These are phyloP conservation scores for Listrodromus nycthemerus DNA, from an alignment of 2,888 invertebrate species.

Conservation along the genomic window DNA sequence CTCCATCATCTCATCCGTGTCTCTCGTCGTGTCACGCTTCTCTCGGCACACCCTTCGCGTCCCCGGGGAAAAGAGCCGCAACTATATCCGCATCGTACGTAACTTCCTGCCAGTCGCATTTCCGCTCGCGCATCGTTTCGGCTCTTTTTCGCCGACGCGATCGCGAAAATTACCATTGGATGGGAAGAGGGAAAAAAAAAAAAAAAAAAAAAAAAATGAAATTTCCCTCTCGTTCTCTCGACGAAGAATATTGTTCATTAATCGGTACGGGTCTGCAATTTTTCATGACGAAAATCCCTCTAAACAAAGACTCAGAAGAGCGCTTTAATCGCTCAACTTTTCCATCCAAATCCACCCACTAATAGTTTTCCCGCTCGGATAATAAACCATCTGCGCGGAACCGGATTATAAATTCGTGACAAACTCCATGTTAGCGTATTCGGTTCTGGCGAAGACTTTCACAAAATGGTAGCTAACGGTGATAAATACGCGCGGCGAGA, in stretches of 20 bases:
- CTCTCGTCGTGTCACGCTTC: background rate
- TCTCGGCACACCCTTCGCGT: background rate
- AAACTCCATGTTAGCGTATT: slow-evolving; percentile 1
- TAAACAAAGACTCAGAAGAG: background rate
- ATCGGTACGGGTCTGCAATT: background rate
- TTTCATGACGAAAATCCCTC: background rate
- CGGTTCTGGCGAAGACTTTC: slow-evolving; percentile 22
- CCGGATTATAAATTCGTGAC: slow-evolving; percentile 15
- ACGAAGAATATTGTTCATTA: slow-evolving; percentile 6
- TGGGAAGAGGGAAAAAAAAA: background rate
- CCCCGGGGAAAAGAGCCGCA: slow-evolving; percentile 17
- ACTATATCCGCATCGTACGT: slow-evolving; percentile 34
- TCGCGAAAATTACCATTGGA: background rate
- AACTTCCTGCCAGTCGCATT: slow-evolving; percentile 45
- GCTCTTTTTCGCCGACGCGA: slow-evolving; percentile 10
- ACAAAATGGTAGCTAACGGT: slow-evolving; percentile 22
- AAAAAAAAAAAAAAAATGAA: slow-evolving; percentile 14
- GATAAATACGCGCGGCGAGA: slow-evolving; percentile 37
- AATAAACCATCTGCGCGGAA: background rate
- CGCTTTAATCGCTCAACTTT: background rate
- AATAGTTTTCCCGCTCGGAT: background rate
- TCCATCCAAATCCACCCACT: background rate
- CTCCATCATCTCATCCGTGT: background rate
- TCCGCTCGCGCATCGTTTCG: slow-evolving; percentile 8
- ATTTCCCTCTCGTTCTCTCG: background rate